Percentiles rank a stretch among this genome's conserved stretches.
Evolutionary conservation across 1,140 invertebrate genomes (phyloP).

Genomic region (Trissolcus basalis): DNA sequence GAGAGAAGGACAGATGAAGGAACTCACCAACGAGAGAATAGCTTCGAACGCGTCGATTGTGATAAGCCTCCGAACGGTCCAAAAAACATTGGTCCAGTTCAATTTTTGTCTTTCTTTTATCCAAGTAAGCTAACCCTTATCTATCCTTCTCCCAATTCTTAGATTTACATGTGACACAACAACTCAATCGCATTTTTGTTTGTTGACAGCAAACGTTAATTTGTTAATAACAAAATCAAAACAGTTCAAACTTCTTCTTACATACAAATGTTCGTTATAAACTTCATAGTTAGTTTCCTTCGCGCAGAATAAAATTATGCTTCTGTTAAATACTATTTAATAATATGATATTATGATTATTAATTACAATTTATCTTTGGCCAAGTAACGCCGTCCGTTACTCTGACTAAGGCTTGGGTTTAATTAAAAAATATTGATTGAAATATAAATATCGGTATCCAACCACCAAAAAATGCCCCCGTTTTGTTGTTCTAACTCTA

Average conservation of each 20-base stretch:
- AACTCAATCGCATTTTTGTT: conserved; percentile 53
- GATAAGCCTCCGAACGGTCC: conserved; percentile 60
- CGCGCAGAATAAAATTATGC: background rate
- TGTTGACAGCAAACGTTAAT: too few relatives aligned
- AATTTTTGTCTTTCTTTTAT: too few relatives aligned
- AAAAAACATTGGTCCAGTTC: conserved; percentile 58
- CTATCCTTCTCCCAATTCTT: conserved; percentile 74
- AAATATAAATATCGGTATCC: too few relatives aligned
- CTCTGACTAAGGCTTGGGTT: too few relatives aligned
- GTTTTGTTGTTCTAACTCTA: too few relatives aligned
- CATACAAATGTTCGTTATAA: too few relatives aligned
- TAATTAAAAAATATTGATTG: too few relatives aligned
- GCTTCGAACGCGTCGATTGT: conserved; percentile 52
- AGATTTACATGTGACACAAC: conserved; percentile 43
- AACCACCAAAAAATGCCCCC: too few relatives aligned
- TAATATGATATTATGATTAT: too few relatives aligned
- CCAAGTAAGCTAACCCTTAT: conserved; percentile 62
- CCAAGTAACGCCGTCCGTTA: too few relatives aligned
- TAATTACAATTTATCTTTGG: too few relatives aligned
- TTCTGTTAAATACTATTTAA: too few relatives aligned
- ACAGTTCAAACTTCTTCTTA: conserved; percentile 30
- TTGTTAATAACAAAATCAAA: conserved; percentile 29
- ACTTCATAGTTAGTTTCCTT: conserved; percentile 25
- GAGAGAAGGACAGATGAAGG: conserved; percentile 76
- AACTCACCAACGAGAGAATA: conserved; percentile 68